Evolutionary conservation across 2,888 invertebrate genomes (phyloP).

Genomic region (Andrena hattorfiana): DNA sequence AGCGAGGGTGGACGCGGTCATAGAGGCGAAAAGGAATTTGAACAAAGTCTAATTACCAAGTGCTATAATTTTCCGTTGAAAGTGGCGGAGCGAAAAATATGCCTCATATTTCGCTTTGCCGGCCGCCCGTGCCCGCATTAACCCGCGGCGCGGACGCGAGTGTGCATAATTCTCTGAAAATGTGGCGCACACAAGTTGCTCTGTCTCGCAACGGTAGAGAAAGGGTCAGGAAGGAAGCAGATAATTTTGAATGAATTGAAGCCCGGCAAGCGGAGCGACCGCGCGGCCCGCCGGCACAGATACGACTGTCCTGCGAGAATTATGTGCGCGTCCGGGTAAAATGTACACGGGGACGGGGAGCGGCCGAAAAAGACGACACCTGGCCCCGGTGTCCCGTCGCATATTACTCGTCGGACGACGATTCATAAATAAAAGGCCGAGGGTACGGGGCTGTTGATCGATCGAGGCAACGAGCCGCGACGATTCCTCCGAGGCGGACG

Average conservation of each 20-base stretch:
- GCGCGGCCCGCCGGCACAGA: constrained; percentile 40
- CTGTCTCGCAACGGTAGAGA: constrained; percentile 60
- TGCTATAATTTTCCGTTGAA: constrained; percentile 68
- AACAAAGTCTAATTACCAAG: constrained; percentile 68
- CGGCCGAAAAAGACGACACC: constrained; percentile 26
- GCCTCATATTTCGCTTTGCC: constrained; percentile 71
- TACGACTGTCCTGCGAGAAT: constrained; percentile 29
- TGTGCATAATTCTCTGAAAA: constrained; percentile 73
- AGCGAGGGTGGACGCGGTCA: not conserved
- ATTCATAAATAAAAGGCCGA: constrained; percentile 6
- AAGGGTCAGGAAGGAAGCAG: constrained; percentile 73
- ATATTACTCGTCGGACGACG: constrained; percentile 1
- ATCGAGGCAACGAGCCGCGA: constrained; percentile 21
- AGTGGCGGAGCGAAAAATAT: constrained; percentile 74
- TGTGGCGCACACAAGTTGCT: constrained; percentile 70
- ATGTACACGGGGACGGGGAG: constrained; percentile 30
- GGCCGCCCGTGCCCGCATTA: constrained; percentile 64
- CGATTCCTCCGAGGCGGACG: not conserved
- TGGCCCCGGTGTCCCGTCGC: not conserved
- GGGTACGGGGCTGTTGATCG: constrained; percentile 15
- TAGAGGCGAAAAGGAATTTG: constrained; percentile 57
- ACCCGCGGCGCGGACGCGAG: constrained; percentile 67
- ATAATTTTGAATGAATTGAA: constrained; percentile 72
- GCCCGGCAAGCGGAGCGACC: constrained; percentile 52
- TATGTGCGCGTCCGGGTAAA: constrained; percentile 32